These are phyloP conservation scores for Hermaeophaga mercurialis DNA, from an alignment of 2,888 invertebrate species.

Conservation along the genomic window DNA sequence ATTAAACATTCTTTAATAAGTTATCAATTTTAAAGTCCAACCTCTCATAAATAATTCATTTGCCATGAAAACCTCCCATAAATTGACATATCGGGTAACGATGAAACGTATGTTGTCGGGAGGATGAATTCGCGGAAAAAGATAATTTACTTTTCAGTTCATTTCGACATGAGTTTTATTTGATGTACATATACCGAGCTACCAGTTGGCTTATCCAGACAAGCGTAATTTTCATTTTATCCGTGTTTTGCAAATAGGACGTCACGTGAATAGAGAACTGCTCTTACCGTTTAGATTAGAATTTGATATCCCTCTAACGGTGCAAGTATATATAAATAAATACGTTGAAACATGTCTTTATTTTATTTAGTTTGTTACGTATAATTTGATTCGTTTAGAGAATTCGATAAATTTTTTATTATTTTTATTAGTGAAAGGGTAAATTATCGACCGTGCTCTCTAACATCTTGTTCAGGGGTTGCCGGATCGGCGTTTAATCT, in stretches of 20 bases:
- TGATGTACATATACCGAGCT: constrained; percentile 3
- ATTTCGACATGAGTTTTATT: not conserved
- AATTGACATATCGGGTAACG: no score
- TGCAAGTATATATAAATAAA: no score
- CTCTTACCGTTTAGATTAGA: not conserved
- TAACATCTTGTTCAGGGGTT: constrained; percentile 7
- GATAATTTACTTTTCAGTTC: not conserved
- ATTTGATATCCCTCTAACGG: not conserved
- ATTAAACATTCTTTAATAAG: no score
- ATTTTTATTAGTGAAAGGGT: constrained; percentile 12
- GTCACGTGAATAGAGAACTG: not conserved
- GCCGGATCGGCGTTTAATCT: constrained; percentile 12
- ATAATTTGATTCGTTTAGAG: no score
- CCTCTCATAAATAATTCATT: no score
- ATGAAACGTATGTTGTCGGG: not conserved
- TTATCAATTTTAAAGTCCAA: no score
- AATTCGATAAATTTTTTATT: no score
- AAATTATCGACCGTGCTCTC: constrained; percentile 4
- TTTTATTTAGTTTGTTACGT: no score
- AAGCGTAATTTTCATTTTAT: not conserved
- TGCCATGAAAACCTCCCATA: no score
- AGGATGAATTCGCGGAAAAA: not conserved
- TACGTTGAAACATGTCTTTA: no score
- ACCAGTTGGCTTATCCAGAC: not conserved
- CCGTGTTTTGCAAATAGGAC: not conserved